phyloP scores from a whole-genome alignment of 1,140 invertebrate species.

The Temnothorax curvispinosus region DNA sequence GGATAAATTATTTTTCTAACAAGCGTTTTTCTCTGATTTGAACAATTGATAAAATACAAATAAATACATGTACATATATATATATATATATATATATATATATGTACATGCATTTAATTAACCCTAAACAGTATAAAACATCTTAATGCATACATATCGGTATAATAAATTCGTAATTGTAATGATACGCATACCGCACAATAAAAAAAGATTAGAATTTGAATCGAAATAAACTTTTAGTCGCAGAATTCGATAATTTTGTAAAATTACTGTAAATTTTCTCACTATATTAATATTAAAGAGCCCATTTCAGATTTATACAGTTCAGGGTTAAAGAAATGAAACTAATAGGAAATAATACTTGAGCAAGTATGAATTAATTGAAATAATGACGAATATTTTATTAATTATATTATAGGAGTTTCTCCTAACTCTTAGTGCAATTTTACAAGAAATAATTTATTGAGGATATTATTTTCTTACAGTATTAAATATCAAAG shows the following conservation, averaged over 20 bases:
- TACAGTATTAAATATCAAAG: conserved; percentile 36
- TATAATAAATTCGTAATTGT: conserved; percentile 32
- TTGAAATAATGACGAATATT: conserved; percentile 9
- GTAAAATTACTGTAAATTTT: background rate
- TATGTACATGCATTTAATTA: background rate
- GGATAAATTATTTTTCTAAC: conserved; percentile 61
- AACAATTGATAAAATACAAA: conserved; percentile 28
- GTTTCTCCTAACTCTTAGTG: background rate
- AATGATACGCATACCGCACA: background rate
- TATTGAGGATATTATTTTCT: conserved; percentile 22
- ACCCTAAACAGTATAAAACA: conserved; percentile 53
- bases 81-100: too few species aligned
- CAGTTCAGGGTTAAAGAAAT: conserved; percentile 43
- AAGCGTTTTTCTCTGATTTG: conserved; percentile 39
- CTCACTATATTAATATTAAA: background rate
- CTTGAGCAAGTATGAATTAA: conserved; percentile 6
- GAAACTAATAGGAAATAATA: conserved; percentile 15
- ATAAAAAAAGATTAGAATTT: conserved; percentile 8
- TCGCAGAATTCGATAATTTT: background rate
- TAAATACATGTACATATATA: background rate
- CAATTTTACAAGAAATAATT: conserved; percentile 45
- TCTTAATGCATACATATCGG: background rate
- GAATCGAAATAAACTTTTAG: background rate
- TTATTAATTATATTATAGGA: background rate
- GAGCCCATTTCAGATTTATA: conserved; percentile 13